Base-by-base conservation (phyloP, 2,113 vertebrate species). In the Rhinoderma darwinii region DNA sequence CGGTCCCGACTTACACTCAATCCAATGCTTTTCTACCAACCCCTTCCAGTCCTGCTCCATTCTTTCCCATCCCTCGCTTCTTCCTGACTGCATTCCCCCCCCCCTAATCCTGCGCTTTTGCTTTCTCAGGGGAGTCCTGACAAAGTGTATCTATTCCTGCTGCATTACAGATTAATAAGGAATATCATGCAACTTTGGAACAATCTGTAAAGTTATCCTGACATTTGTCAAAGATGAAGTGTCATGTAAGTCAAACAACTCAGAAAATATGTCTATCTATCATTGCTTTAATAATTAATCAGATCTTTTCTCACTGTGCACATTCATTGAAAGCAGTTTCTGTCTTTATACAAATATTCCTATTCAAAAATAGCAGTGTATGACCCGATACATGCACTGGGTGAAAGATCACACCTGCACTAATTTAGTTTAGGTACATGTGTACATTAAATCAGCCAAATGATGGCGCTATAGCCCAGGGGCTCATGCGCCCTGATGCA, bases 221-320 rank as follows among this genome's bases (percentile, higher is more conserved):
- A 68, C 63, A 68, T 68, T 68, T 35, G 30, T 68, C 63, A 68
- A 35, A 32, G 63, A 68, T 68, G 63, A 68, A 68, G 35, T 68
- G 63, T 68, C 63, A 68, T 35, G 63, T 17, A 68, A 68, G 63
- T 68, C 15, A 68, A 70, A 39, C 32, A 70, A 37, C 17, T 70
- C 8, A 18, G 66, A 70, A 37, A 70, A 70, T 70, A 6, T 70
- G 30, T 18, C 32, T 37, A 70, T 6, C 27, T 37, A 70, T 70
- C 32, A 37, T 22, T 39, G 11, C 66, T 37, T 37, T 35, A 68
- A 68, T 8, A 70, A 20, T 70, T 3, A 70, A 20, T 20, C 15
- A 4, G 66, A 37, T 20, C 66, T 37, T 68, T 39, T 37, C 35
- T 70, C 8, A 10, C 7, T 1, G 17, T 51, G 50, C 50, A 18